Conservation (phyloP, 2,113 vertebrate species). For the Hemiscyllium ocellatum region DNA sequence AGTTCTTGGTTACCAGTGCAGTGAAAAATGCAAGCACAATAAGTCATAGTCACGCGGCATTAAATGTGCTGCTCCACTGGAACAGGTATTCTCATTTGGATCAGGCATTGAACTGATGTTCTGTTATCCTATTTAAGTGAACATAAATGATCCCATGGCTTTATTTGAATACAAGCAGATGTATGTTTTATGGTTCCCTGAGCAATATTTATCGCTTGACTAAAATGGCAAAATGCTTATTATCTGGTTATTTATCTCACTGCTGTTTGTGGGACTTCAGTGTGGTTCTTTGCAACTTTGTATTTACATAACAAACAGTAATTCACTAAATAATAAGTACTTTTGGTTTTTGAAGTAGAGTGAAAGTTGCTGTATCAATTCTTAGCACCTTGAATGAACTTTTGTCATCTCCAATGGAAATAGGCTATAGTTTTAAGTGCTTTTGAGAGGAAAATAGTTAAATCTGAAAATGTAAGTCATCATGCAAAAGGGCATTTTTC, state of each 20-base stretch:
- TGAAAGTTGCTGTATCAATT: not conserved
- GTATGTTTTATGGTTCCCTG: not conserved
- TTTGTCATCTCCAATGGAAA: not conserved
- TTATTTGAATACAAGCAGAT: not conserved
- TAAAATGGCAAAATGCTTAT: not conserved
- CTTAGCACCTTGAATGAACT: not conserved
- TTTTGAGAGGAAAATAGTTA: not conserved
- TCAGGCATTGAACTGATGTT: not conserved
- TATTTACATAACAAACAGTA: not conserved
- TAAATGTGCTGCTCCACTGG: not conserved
- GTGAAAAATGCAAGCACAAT: not conserved
- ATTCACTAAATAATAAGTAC: not conserved
- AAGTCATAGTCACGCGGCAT: too few species aligned
- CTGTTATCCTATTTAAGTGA: not conserved
- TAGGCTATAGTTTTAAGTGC: not conserved
- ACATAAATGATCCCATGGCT: too few species aligned
- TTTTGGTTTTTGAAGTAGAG: not conserved
- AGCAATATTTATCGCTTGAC: not conserved
- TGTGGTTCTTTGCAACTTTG: not conserved
- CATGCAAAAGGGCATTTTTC: not conserved
- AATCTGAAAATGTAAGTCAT: not conserved
- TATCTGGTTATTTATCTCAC: not conserved
- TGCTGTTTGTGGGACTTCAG: not conserved
- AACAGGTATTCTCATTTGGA: not conserved
- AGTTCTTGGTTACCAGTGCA: not conserved